A percentile compares a stretch with the other conserved stretches of the same genome.
Conservation (phyloP, 2,113 vertebrate genomes). For the Etia nguti region DNA sequence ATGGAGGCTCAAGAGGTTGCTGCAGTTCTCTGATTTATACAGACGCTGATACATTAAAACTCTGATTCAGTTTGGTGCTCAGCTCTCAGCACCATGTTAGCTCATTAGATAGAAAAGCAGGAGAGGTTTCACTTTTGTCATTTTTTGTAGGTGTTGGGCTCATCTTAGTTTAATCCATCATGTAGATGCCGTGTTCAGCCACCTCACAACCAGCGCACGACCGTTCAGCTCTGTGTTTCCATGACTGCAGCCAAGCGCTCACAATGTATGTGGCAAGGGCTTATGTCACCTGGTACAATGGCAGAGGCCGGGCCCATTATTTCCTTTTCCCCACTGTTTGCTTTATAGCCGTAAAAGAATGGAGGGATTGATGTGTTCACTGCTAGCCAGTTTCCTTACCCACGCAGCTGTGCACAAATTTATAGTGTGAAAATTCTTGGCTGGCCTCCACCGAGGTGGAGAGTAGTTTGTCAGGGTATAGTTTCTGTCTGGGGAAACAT, state of each 20-base stretch:
- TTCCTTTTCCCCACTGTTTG: conserved; percentile 35
- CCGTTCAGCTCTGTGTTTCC: conserved; percentile 30
- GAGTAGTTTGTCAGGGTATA: conserved; percentile 29
- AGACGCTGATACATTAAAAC: background rate
- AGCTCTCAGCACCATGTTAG: conserved; percentile 2
- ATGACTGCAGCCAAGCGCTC: conserved; percentile 7
- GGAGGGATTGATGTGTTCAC: conserved; percentile 30
- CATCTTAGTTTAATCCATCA: conserved; percentile 36
- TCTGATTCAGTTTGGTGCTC: conserved; percentile 39
- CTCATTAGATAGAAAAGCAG: conserved; percentile 6
- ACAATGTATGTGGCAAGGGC: conserved; percentile 3
- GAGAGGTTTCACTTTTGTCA: background rate
- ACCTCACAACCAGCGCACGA: conserved; percentile 2
- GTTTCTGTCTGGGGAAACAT: conserved; percentile 40
- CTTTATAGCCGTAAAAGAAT: conserved; percentile 41
- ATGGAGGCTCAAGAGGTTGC: background rate
- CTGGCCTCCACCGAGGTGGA: conserved; percentile 17
- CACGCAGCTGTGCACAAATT: conserved; percentile 29
- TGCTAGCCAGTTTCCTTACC: background rate
- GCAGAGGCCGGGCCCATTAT: conserved; percentile 15
- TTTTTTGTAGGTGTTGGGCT: conserved; percentile 41
- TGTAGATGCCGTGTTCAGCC: conserved; percentile 25
- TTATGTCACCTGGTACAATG: conserved; percentile 11
- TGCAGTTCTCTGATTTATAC: background rate
- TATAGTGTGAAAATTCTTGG: conserved; percentile 27